Conservation (phyloP, 2,888 invertebrate species). For the Athripsodes cinereus region DNA sequence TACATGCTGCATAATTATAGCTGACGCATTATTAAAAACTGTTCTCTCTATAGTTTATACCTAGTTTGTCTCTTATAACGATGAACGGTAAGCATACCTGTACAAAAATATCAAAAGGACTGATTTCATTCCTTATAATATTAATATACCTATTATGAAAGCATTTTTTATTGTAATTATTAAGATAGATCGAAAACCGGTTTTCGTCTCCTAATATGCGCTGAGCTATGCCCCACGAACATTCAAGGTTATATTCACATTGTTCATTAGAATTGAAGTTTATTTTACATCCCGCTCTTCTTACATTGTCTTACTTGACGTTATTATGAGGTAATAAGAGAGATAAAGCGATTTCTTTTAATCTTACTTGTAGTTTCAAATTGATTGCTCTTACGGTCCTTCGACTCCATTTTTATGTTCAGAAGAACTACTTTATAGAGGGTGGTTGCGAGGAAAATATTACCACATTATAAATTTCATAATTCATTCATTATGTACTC, state of each 20-base stretch:
- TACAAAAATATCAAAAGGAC: neutral
- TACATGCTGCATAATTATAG: too few relatives aligned
- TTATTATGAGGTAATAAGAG: neutral
- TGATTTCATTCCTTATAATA: neutral
- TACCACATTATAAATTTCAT: too few relatives aligned
- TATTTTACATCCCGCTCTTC: neutral
- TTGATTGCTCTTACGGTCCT: too few relatives aligned
- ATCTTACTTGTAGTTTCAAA: too few relatives aligned
- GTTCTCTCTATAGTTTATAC: too few relatives aligned
- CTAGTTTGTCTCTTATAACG: too few relatives aligned
- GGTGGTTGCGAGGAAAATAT: too few relatives aligned
- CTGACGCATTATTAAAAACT: too few relatives aligned
- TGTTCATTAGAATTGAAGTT: neutral
- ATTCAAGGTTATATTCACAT: neutral
- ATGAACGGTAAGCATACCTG: too few relatives aligned
- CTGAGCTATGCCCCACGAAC: neutral
- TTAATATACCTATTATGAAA: neutral
- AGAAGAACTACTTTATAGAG: too few relatives aligned
- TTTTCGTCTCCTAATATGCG: neutral
- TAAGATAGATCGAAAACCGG: neutral
- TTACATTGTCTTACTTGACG: neutral
- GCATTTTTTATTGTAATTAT: neutral
- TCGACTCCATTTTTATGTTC: too few relatives aligned
- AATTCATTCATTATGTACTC: too few relatives aligned
- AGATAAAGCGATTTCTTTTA: neutral